Base-by-base conservation (phyloP, 2,797 vertebrate species). In the Anas capensis region DNA sequence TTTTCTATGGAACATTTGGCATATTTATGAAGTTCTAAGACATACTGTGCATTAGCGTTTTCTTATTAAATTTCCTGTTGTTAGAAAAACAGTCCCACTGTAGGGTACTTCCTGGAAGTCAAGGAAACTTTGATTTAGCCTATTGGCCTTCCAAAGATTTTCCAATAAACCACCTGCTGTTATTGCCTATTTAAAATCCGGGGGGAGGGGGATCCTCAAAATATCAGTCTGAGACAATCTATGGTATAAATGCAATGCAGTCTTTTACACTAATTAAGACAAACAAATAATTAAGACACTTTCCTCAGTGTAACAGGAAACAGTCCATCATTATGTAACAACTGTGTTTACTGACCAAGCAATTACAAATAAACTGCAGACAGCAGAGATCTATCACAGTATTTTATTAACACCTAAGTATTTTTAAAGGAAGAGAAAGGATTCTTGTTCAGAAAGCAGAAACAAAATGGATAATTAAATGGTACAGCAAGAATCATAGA, bases 271-370 rank as follows among this genome's bases (percentile, higher is more conserved):
- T 0, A 10, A 69, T 88, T 81, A 75, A 65, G 72, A 68, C 71
- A 91, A 94, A 68, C 71, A 91, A 93, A 84, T 89, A 90, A 93
- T 93, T 90, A 92, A 82, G 53, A 19, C 54, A 75, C 12, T 88
- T 88, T 83, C 57, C 76, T 90, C 23, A 2, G 11, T 61, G 40
- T 65, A 86, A 54, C 33, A 86, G 65, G 29, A 65, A 90, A 49
- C 14, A 38, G 46, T 58, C 61, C 46, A 42, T 54, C 62, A n/a
- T 20, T 58, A 36, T 54, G 46, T 49, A 90, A 68, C 57, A 75
- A 21, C 40, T 40, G 38, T 1, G 0, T 46, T 61, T 75, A 83
- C 82, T 29, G 23, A 42, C 27, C 76, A 88, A 66, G 5, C 23
- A 87, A 12, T 24, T 82, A 80, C n/a, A 76, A 72, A 68, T 16